These are phyloP conservation scores for Magallana ariakensis DNA, from an alignment of 1,140 invertebrate species.

Conservation along the genomic window DNA sequence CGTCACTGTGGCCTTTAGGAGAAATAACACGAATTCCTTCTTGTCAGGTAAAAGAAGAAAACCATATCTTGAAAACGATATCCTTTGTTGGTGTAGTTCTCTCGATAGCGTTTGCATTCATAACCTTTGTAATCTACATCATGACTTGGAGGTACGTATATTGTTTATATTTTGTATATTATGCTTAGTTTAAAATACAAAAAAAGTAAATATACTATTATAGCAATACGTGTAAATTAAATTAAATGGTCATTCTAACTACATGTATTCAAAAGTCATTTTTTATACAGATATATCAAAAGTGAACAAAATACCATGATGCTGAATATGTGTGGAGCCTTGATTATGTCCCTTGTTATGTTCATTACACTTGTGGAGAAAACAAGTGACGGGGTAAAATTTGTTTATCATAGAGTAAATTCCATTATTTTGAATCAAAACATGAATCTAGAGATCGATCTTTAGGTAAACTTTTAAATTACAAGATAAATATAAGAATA, in stretches of 20 bases:
- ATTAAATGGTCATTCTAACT: too few species aligned
- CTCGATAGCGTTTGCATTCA: background rate
- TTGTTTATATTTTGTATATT: background rate
- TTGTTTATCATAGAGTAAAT: background rate
- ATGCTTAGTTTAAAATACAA: background rate
- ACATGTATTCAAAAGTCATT: too few species aligned
- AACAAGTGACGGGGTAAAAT: conserved; percentile 11
- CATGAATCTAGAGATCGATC: too few species aligned
- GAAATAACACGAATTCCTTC: too few species aligned
- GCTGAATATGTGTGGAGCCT: conserved; percentile 41
- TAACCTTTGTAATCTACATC: conserved; percentile 39
- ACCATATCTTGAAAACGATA: background rate
- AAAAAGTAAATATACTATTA: too few species aligned
- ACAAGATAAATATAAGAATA: too few species aligned
- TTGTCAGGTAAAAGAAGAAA: background rate
- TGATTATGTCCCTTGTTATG: conserved; percentile 30
- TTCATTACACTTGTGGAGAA: conserved; percentile 34
- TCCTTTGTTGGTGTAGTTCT: conserved; percentile 24
- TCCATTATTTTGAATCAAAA: too few species aligned
- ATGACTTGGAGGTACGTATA: conserved; percentile 36
- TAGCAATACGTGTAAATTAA: too few species aligned
- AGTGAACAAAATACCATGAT: conserved; percentile 13
- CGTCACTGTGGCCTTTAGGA: too few species aligned
- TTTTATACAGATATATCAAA: conserved; percentile 33
- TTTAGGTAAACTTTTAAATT: too few species aligned